Evolutionary conservation across 2,113 vertebrate species (phyloP).

Genomic region (Serilophus lunatus): DNA sequence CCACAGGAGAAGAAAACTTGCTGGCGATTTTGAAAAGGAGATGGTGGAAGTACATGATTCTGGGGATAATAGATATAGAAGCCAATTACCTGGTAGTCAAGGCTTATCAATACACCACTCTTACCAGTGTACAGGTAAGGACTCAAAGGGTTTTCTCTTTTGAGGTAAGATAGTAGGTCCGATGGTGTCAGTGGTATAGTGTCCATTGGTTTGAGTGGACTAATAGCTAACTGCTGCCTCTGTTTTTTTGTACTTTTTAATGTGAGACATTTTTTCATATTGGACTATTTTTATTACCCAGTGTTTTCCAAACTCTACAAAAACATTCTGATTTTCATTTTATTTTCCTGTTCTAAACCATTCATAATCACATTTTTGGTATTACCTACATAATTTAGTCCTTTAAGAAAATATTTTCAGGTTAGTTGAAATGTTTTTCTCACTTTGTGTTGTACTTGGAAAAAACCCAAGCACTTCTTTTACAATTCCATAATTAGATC

Average conservation of each 20-base stretch:
- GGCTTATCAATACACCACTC: constrained; percentile 94
- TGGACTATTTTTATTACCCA: background rate
- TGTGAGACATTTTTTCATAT: background rate
- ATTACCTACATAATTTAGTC: background rate
- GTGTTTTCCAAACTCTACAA: background rate
- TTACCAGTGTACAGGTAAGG: constrained; percentile 92
- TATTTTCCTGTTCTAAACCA: background rate
- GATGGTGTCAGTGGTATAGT: background rate
- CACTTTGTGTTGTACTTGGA: background rate
- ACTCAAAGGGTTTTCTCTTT: background rate
- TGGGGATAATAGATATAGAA: constrained; percentile 93
- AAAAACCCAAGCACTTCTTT: background rate
- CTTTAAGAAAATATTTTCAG: background rate
- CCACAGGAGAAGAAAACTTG: constrained; percentile 90
- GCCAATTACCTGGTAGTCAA: constrained; percentile 95
- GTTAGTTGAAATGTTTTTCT: background rate
- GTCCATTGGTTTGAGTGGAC: background rate
- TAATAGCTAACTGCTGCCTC: background rate
- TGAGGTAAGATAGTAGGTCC: background rate
- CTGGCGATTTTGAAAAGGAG: constrained; percentile 92
- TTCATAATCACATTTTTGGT: background rate
- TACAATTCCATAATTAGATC: background rate
- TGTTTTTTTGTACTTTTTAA: background rate
- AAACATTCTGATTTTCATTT: background rate
- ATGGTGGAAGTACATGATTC: constrained; percentile 98